These are phyloP conservation scores for Emydocephalus ijimae DNA, from an alignment of 2,113 vertebrate species.

Conservation along the genomic window DNA sequence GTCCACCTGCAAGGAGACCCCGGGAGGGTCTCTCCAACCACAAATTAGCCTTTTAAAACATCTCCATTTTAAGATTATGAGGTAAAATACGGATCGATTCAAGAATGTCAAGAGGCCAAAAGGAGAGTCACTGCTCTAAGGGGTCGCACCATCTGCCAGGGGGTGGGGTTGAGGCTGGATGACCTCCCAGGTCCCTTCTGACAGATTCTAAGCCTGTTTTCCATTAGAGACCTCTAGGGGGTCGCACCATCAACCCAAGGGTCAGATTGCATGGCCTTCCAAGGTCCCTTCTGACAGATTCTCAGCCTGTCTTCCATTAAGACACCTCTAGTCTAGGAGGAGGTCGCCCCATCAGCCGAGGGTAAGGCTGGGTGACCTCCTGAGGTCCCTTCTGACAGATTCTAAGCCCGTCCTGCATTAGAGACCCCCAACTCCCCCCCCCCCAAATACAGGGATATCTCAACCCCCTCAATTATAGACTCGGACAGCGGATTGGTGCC, in stretches of 20 bases:
- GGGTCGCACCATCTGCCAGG: no score
- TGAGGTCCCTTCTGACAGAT: background rate
- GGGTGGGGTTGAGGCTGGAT: background rate
- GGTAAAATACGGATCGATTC: background rate
- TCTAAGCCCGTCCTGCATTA: background rate
- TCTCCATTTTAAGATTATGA: background rate
- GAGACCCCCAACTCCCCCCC: no score
- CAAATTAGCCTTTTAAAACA: background rate
- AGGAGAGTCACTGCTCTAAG: background rate
- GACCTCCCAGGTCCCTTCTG: no score
- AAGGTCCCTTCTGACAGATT: no score
- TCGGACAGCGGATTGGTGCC: no score
- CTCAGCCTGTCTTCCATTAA: no score
- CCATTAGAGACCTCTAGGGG: no score
- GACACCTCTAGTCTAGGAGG: no score
- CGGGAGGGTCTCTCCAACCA: fast-evolving
- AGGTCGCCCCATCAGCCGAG: background rate
- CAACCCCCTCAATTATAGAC: background rate
- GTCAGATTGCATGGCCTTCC: no score
- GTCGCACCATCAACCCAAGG: no score
- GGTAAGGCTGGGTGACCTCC: background rate
- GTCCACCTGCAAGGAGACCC: background rate
- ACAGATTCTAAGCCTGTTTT: no score
- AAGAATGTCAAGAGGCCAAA: background rate
- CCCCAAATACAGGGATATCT: background rate